Evolutionary conservation across 2,797 vertebrate genomes (phyloP).

Genomic region (Lagodon rhomboides): DNA sequence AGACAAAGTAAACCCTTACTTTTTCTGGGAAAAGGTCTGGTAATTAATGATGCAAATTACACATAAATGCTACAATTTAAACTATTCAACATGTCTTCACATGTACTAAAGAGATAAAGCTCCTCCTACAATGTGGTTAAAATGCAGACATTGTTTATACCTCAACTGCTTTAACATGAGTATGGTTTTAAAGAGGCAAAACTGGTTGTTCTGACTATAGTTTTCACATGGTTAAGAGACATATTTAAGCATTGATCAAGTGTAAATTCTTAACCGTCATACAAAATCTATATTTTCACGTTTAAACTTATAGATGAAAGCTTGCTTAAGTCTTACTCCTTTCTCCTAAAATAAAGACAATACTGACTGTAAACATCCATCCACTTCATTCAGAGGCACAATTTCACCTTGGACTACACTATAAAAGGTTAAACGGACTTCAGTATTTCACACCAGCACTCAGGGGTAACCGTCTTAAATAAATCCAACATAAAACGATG

Average conservation of each 20-base stretch:
- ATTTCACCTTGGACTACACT: background rate
- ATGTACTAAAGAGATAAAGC: too few relatives aligned
- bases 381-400: background rate
- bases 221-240: background rate
- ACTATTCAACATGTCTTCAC: too few relatives aligned
- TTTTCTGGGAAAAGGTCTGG: background rate
- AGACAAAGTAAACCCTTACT: background rate
- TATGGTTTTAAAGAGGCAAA: background rate
- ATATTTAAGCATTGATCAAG: background rate
- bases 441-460: conserved; percentile 19
- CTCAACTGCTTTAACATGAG: background rate
- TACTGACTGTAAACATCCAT: conserved; percentile 1
- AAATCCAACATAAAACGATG: conserved; percentile 37
- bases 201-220: background rate
- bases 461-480: conserved; percentile 11
- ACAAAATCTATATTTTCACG: background rate
- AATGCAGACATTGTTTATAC: background rate
- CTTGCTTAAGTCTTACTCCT: background rate
- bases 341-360: conserved; percentile 22
- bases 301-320: background rate
- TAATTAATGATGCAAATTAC: background rate
- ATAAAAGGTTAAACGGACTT: conserved; percentile 2
- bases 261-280: background rate
- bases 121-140: background rate
- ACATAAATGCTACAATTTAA: background rate